These are phyloP conservation scores for Patiria pectinifera DNA, from an alignment of 53 echinoderm and acorn worm genomes.

Conservation along the genomic window DNA sequence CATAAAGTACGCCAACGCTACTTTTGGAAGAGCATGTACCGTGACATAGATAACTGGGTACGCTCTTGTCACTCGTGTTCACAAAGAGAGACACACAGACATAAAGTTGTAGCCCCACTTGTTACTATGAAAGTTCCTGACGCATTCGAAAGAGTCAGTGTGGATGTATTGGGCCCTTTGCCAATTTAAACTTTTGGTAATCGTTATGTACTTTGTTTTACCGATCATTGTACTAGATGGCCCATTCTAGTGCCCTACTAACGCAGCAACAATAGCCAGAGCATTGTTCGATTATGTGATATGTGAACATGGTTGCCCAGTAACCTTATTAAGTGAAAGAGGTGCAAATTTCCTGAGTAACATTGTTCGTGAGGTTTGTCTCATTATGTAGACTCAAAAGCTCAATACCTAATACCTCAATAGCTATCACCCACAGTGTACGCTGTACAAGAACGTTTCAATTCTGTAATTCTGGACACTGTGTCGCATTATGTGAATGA, in stretches of 20 bases:
- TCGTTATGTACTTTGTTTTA: too few species aligned
- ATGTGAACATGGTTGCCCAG: slow-evolving; percentile 58
- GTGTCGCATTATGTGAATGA: slow-evolving; percentile 62
- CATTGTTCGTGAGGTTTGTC: slow-evolving; percentile 51
- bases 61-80: slow-evolving; percentile 35
- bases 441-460: slow-evolving; percentile 50
- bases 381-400: slow-evolving; percentile 50
- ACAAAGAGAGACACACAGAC: slow-evolving; percentile 38
- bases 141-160: slow-evolving; percentile 55
- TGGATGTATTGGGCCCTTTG: slow-evolving; percentile 51
- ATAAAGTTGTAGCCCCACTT: slow-evolving; percentile 31
- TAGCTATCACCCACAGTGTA: slow-evolving; percentile 62
- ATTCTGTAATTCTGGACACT: slow-evolving; percentile 58
- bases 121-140: slow-evolving; percentile 37
- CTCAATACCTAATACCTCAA: slow-evolving; percentile 53
- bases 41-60: slow-evolving; percentile 51
- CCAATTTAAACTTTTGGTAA: slow-evolving; percentile 37
- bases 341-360: slow-evolving; percentile 54
- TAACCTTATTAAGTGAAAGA: slow-evolving; percentile 30
- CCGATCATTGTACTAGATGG: slow-evolving; percentile 53
- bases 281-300: slow-evolving; percentile 40
- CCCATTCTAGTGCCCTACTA: slow-evolving; percentile 49
- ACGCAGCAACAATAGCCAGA: slow-evolving; percentile 45
- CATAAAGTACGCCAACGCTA: slow-evolving; percentile 47
- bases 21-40: slow-evolving; percentile 44